Base-by-base conservation (phyloP, 2,113 vertebrate genomes). In the Notothenia rossii region DNA sequence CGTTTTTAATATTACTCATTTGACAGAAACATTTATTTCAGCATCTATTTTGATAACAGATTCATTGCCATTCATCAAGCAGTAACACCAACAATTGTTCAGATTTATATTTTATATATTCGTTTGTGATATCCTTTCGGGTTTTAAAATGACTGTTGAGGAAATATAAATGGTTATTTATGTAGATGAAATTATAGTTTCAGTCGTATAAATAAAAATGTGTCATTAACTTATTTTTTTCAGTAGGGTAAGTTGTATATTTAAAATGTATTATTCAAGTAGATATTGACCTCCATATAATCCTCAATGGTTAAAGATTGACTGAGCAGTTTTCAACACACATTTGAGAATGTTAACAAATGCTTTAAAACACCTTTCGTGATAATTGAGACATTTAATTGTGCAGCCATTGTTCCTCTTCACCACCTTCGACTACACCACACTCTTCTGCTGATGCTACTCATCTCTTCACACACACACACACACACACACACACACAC, bases 361-460 rank as follows among this genome's bases (percentile, higher is more conserved):
- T 2, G 6, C 4, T 56, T 72, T 36, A 59, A 22, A 68, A 7
- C 29, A 7, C 36, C 29, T 11, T 5, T n/a, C 2, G 12, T 20
- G 36, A 66, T 61, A 49, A 72, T 10, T 3, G n/a, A 45, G n/a
- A 55, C 3, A 9, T 18, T 48, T 29, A 60, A 67, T 63, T 86
- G 76, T 79, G 84, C 76, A 76, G 75, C 75, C 18, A 29, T 15
- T 18, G 10, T 73, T 74, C 18, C n/a, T 55, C 55, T 72, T 48
- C 5, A 18, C 14, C 59, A 51, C 51, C 63, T 61, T 60, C 33
- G 0, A 49, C 69, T 51, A 3, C 73, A 40, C 53, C 13, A 3
- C 65, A 56, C 55, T 77, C 74, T 40, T 45, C 20, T 40, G 50
- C 77, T 71, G 22, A 59, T 60, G 54, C 63, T 46, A 10, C 54